Evolutionary conservation across 2,113 vertebrate species (phyloP), one percentile per base, ranked within the genome.

Genomic region (Suricata suricatta): DNA sequence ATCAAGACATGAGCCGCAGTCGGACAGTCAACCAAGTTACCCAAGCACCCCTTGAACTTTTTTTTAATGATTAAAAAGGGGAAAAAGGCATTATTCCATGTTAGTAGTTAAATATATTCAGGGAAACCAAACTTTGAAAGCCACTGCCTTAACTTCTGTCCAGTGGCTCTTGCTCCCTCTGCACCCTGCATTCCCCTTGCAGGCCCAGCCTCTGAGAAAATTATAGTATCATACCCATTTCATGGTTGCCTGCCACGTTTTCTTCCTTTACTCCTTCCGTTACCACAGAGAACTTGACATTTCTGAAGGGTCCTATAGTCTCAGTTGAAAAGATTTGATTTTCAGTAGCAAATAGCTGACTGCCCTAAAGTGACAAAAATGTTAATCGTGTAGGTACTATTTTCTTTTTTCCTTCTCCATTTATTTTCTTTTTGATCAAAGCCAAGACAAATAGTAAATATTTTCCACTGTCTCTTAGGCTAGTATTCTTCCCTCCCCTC

Each of bases 351-450:
- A 93, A 79, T 14, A 85, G 10, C 31, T 89, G 60, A 52, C 35
- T 33, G 3, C 15, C 60, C 11, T 86, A 60, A 77, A 35, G 76
- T 29, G 63, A 60, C 27, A 86, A 94, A 91, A 87, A 83, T 79
- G 72, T 92, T 52, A 77, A 85, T 64, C 1, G 0, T 57, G 35
- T 77, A 14, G 21, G 31, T 81, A 47, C 64, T 64, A 47, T 91
- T 92, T 88, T 41, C 64, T 29, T 93, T 41, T 52, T 11, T 66
- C 3, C n/a, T 54, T 71, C 47, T 86, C 31, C 8, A 35, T 94
- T 95, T 90, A 60, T 95, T 95, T 95, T 60, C 60, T 92, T n/a
- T 81, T 44, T 44, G 27, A 76, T 71, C 9, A 79, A 82, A 83
- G 33, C 19, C 44, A 87, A 38, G 64, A 93, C 44, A 83, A 77